Evolutionary conservation across 2,113 vertebrate species (phyloP).

Genomic region (Arvicanthis niloticus): DNA sequence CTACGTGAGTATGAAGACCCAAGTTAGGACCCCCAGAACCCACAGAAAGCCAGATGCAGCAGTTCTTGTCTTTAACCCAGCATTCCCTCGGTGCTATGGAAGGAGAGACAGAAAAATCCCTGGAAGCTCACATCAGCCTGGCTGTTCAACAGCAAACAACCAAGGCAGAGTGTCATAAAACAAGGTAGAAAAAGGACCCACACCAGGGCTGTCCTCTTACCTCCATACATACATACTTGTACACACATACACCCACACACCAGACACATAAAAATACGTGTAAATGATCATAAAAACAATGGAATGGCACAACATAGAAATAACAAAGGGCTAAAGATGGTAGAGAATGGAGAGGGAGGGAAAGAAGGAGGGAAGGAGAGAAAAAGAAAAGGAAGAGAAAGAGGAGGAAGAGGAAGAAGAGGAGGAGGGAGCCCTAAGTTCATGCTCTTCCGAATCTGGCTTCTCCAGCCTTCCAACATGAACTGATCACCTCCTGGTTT

Average conservation of each 20-base stretch:
- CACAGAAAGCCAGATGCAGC: not conserved
- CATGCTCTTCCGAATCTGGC: not conserved
- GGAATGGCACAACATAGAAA: not conserved
- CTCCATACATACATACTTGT: not conserved
- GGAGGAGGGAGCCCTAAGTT: not conserved
- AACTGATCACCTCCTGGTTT: too few relatives aligned
- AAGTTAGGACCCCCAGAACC: not conserved
- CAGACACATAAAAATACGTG: not conserved
- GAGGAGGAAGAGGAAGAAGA: not conserved
- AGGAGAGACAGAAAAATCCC: not conserved
- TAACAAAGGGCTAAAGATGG: not conserved
- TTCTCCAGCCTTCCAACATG: not conserved
- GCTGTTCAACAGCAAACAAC: not conserved
- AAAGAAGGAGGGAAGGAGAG: not conserved
- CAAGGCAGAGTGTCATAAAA: not conserved
- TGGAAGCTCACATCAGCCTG: not conserved
- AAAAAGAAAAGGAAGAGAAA: not conserved
- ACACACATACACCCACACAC: not conserved
- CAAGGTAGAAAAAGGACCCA: not conserved
- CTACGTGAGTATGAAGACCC: not conserved
- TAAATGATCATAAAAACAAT: not conserved
- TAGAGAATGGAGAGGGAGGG: not conserved
- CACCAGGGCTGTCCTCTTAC: not conserved
- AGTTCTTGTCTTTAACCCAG: not conserved
- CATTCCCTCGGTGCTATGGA: too few relatives aligned